Conservation (phyloP, 1,140 invertebrate genomes). For the Acyrthosiphon pisum region DNA sequence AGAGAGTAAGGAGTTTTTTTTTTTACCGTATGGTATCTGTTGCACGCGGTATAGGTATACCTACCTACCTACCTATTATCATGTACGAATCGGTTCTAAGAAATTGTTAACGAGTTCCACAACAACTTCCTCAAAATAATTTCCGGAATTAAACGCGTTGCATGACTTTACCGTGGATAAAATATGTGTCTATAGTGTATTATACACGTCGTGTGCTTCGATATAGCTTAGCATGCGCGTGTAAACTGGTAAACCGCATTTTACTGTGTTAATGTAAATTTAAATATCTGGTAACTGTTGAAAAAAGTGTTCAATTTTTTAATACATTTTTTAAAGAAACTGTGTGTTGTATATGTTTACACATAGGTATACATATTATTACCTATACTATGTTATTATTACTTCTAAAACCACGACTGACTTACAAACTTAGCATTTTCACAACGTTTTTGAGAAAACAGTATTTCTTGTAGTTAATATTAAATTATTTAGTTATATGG, state of each 20-base stretch:
- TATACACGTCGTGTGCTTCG: neutral
- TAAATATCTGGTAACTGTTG: neutral
- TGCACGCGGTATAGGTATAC: too few relatives aligned
- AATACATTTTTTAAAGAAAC: neutral
- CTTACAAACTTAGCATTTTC: neutral
- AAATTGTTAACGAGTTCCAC: neutral
- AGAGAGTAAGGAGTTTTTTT: neutral
- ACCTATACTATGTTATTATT: neutral
- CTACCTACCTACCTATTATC: too few relatives aligned
- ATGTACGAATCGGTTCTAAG: neutral
- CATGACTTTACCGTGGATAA: neutral
- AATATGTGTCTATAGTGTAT: neutral
- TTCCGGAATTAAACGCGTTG: conserved; percentile 27
- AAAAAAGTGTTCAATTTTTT: neutral
- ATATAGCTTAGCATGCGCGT: too few relatives aligned
- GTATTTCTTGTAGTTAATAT: neutral
- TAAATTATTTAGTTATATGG: neutral
- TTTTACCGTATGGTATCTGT: neutral
- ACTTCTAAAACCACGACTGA: neutral
- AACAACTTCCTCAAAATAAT: neutral
- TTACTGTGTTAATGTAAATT: neutral
- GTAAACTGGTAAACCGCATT: neutral
- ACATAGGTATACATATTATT: neutral
- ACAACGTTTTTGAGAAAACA: neutral
- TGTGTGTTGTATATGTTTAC: neutral